These are phyloP conservation scores for Lydus trimaculatus DNA, from an alignment of 2,888 invertebrate genomes.

Conservation along the genomic window DNA sequence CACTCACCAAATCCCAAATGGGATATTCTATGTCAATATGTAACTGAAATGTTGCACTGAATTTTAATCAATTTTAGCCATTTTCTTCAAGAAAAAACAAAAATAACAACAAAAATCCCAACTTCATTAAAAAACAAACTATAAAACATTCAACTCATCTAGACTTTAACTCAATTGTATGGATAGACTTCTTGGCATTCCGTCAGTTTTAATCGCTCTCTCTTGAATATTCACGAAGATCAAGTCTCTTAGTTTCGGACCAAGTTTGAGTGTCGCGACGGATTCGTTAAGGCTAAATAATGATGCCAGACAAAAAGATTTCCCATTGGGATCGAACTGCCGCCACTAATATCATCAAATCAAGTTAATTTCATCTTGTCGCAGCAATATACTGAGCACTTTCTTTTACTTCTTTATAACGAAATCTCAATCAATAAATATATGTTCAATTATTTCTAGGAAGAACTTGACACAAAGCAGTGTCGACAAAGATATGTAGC, in stretches of 20 bases:
- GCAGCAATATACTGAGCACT: neutral
- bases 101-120: slow-evolving; percentile 5
- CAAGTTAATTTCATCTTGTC: neutral
- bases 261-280: slow-evolving; percentile 13
- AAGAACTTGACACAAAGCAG: neutral
- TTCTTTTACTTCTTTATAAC: neutral
- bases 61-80: slow-evolving; percentile 41
- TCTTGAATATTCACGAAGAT: slow-evolving; percentile 37
- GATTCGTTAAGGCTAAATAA: slow-evolving; percentile 6
- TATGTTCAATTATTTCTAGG: neutral
- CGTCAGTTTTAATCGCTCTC: slow-evolving; percentile 30
- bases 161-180: slow-evolving; percentile 35
- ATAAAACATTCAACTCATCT: slow-evolving; percentile 34
- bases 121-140: slow-evolving; percentile 20
- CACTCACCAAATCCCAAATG: slow-evolving; percentile 33
- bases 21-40: slow-evolving; percentile 43
- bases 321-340: slow-evolving; percentile 9
- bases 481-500: neutral
- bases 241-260: slow-evolving; percentile 7
- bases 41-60: slow-evolving; percentile 41
- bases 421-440: neutral
- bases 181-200: slow-evolving; percentile 38
- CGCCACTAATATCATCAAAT: slow-evolving; percentile 1
- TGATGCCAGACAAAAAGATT: slow-evolving; percentile 7
- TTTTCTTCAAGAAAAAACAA: neutral